Conservation (phyloP, 2,888 invertebrate genomes). For the Euzetes globulus region DNA sequence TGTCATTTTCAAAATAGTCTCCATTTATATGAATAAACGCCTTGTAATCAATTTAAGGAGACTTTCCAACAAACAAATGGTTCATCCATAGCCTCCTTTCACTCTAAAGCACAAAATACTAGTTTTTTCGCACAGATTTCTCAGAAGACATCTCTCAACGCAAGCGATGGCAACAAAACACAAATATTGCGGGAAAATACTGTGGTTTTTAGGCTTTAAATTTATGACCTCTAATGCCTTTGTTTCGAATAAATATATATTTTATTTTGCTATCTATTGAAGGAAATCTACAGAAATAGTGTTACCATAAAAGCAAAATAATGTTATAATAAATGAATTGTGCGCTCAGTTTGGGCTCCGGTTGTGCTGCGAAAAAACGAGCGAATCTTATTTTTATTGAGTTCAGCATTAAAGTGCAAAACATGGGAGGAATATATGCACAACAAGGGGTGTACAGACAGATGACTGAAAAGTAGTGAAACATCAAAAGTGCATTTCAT, state of each 20-base stretch:
- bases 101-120: background rate
- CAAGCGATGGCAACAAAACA: background rate
- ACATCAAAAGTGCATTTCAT: slow-evolving; percentile 20
- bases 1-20: slow-evolving; percentile 1
- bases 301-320: slow-evolving; percentile 26
- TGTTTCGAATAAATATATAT: slow-evolving; percentile 16
- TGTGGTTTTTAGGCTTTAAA: slow-evolving; percentile 26
- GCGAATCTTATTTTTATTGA: background rate
- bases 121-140: background rate
- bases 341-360: background rate
- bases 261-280: slow-evolving; percentile 7
- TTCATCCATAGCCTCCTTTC: background rate
- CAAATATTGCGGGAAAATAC: slow-evolving; percentile 17
- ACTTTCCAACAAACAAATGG: background rate
- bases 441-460: too few species aligned
- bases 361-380: background rate
- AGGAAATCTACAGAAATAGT: slow-evolving; percentile 5
- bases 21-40: slow-evolving; percentile 20
- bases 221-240: slow-evolving; percentile 27
- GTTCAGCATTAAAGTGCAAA: background rate
- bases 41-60: slow-evolving; percentile 13
- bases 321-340: slow-evolving; percentile 28
- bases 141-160: background rate
- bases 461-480: background rate
- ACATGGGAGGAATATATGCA: background rate